Base-by-base conservation (phyloP, 2,888 invertebrate genomes). In the Drosophila melanosoma region DNA sequence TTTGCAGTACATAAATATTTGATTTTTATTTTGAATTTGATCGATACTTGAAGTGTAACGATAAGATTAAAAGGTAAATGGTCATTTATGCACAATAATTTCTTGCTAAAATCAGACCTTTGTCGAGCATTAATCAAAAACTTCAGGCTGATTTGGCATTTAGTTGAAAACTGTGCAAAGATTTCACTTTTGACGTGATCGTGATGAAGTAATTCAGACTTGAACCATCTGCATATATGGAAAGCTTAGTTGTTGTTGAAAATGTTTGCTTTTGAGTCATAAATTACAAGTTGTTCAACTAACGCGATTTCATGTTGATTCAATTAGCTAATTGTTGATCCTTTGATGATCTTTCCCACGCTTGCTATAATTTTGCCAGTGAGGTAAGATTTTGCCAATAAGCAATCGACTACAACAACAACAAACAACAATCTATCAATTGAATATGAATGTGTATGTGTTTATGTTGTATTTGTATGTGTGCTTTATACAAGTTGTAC, bases 181-280 rank as follows among this genome's bases (percentile, higher is more conserved):
- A 78, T 78, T 78, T 78, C 77, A 42, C 77, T 64, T 64, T 75
- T 54, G 42, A 32, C 3, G 10, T 51, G 42, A 64, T 67, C 77
- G 77, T 78, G 77, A 78, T 78, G 57, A 52, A 79, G 75, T 79
- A 79, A 78, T 78, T 78, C 57, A 53, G 68, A 70, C 77, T 68
- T 64, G 57, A 69, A 40, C n/a, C 49, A 40, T 32, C 26, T 29
- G 45, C 45, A 15, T 8, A 42, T 48, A 38, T 67, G 51, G 67
- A 79, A 79, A 75, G 75, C 62, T 61, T 26, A 23, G 45, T 38
- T 32, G 35, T 53, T 33, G n/a, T 29, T 42, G 23, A 12, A 38
- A 20, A 36, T 32, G 29, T 15, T 15, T 45, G n/a, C 2, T 48
- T 53, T 35, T 8, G 15, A 32, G 29, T 26, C n/a, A 26, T 8